Conservation (phyloP, 2,888 invertebrate genomes). For the Anoncus sp. region DNA sequence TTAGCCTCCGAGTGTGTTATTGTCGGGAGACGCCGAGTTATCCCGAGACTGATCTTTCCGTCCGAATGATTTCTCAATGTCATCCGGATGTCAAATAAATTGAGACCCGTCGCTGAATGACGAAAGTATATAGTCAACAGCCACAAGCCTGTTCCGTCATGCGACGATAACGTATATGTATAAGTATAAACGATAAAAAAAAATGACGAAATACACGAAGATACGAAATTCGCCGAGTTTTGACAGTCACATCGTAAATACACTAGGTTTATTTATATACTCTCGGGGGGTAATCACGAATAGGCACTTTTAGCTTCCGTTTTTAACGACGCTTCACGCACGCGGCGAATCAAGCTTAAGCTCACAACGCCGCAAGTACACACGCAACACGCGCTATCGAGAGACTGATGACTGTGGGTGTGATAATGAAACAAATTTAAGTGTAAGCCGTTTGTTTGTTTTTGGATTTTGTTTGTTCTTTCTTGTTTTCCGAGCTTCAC, state of each 20-base stretch:
- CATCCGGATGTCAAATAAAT: constrained; percentile 35
- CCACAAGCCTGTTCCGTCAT: background rate
- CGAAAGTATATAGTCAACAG: constrained; percentile 4
- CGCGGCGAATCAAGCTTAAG: too few relatives aligned
- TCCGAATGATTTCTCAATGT: constrained; percentile 39
- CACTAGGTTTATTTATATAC: constrained; percentile 19
- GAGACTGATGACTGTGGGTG: too few relatives aligned
- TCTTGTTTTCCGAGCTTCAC: background rate
- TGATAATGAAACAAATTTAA: too few relatives aligned
- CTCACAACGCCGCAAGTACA: too few relatives aligned
- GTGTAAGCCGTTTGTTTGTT: too few relatives aligned
- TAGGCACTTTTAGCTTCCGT: constrained; percentile 6
- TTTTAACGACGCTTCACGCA: constrained; percentile 26
- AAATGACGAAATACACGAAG: constrained; percentile 21
- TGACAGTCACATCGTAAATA: constrained; percentile 49
- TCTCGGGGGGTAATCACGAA: background rate
- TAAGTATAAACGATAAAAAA: too few relatives aligned
- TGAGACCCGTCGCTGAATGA: background rate
- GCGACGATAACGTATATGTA: too few relatives aligned
- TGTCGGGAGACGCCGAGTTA: constrained; percentile 5
- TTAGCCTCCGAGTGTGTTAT: too few relatives aligned
- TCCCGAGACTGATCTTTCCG: too few relatives aligned
- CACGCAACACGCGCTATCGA: too few relatives aligned
- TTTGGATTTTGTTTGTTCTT: background rate
- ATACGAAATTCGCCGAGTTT: constrained; percentile 9